Evolutionary conservation across 2,888 invertebrate species (phyloP).

Genomic region (Carterocephalus palaemon): DNA sequence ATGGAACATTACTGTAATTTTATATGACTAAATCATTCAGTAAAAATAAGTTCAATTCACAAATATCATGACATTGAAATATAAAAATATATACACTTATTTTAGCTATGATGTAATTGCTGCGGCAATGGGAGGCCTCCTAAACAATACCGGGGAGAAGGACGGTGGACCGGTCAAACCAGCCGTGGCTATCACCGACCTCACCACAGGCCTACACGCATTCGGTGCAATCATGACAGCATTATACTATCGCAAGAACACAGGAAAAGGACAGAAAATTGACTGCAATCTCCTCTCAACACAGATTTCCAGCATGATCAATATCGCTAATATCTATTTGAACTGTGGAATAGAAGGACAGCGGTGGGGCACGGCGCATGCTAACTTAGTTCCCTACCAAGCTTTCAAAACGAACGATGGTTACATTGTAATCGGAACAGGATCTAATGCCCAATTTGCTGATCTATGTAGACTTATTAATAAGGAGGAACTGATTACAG

Average conservation of each 20-base stretch:
- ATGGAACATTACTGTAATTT: too few relatives aligned
- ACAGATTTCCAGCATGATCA: slow-evolving; percentile 92
- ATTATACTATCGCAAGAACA: slow-evolving; percentile 85
- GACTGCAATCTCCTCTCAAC: slow-evolving; percentile 96
- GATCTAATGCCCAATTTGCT: slow-evolving; percentile 89
- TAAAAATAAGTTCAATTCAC: too few relatives aligned
- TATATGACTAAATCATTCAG: too few relatives aligned
- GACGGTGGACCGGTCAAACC: slow-evolving; percentile 92
- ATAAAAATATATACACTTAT: slow-evolving; percentile 30
- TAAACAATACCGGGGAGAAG: slow-evolving; percentile 92
- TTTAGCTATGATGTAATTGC: slow-evolving; percentile 94
- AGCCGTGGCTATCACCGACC: slow-evolving; percentile 95
- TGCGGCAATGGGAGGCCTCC: slow-evolving; percentile 92
- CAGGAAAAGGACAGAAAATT: slow-evolving; percentile 93
- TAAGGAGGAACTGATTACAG: slow-evolving; percentile 78
- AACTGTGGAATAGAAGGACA: slow-evolving; percentile 89
- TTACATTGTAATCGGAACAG: slow-evolving; percentile 91
- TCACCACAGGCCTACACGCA: slow-evolving; percentile 95
- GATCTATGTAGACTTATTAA: slow-evolving; percentile 84
- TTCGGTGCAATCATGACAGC: slow-evolving; percentile 97
- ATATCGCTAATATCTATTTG: slow-evolving; percentile 93
- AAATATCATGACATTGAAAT: too few relatives aligned
- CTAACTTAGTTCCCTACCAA: slow-evolving; percentile 96
- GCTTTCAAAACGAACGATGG: slow-evolving; percentile 91
- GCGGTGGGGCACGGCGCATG: slow-evolving; percentile 95